These are phyloP conservation scores for Aphrophora alni DNA, from an alignment of 2,888 invertebrate species.

Conservation along the genomic window DNA sequence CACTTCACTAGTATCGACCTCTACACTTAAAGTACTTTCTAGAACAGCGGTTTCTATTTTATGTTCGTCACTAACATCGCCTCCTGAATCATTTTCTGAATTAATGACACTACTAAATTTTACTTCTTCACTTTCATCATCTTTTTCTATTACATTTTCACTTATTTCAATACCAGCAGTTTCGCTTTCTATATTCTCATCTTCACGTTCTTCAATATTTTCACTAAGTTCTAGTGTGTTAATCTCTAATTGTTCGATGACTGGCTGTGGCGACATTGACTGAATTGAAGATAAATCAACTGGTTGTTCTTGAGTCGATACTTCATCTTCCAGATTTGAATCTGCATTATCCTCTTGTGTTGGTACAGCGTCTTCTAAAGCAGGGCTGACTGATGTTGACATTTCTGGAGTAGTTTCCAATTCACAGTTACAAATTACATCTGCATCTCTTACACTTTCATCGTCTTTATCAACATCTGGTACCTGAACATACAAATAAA, in stretches of 20 bases:
- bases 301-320: slow-evolving; percentile 26
- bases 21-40: slow-evolving; percentile 53
- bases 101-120: slow-evolving; percentile 42
- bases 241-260: neutral
- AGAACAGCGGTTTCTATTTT: slow-evolving; percentile 48
- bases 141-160: slow-evolving; percentile 59
- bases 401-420: slow-evolving; percentile 34
- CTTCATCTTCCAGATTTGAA: neutral
- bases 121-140: slow-evolving; percentile 52
- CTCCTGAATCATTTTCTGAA: slow-evolving; percentile 47
- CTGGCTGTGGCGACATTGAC: slow-evolving; percentile 17
- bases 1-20: slow-evolving; percentile 37
- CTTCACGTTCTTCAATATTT: slow-evolving; percentile 45
- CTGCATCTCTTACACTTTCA: slow-evolving; percentile 29
- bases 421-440: slow-evolving; percentile 44
- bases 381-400: slow-evolving; percentile 2
- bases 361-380: slow-evolving; percentile 41
- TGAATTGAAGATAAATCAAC: slow-evolving; percentile 29
- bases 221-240: slow-evolving; percentile 48
- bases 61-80: slow-evolving; percentile 37
- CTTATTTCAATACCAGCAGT: slow-evolving; percentile 58
- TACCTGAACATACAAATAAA: slow-evolving; percentile 40
- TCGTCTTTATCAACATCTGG: slow-evolving; percentile 36
- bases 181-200: slow-evolving; percentile 45
- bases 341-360: slow-evolving; percentile 26